Conservation (phyloP, 1,140 invertebrate species). For the Drepana arcuata region DNA sequence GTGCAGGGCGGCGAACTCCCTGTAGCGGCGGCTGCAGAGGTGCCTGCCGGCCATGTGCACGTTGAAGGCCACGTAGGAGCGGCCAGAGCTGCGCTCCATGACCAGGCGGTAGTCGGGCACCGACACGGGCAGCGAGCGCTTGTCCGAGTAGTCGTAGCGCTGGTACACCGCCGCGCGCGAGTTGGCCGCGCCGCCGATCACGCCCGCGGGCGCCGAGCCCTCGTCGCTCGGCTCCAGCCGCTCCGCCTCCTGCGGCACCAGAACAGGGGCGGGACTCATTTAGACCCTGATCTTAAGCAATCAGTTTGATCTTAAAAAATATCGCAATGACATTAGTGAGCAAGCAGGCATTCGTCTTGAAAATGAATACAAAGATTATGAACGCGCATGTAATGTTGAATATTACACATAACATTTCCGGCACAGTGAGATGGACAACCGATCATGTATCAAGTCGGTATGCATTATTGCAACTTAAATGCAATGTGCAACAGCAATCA, state of each 20-base stretch:
- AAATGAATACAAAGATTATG: no score
- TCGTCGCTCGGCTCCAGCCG: constrained; percentile 91
- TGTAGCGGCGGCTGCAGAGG: constrained; percentile 94
- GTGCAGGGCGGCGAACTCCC: constrained; percentile 95
- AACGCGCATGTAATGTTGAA: no score
- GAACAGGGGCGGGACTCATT: no score
- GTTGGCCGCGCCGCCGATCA: constrained; percentile 70
- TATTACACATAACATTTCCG: no score
- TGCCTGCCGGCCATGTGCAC: constrained; percentile 99
- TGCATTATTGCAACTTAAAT: no score
- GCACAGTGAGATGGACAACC: no score
- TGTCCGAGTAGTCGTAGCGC: constrained; percentile 93
- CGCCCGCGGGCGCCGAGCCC: constrained; percentile 88
- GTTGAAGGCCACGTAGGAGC: constrained; percentile 97
- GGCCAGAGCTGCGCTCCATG: constrained; percentile 82
- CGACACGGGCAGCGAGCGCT: constrained; percentile 97
- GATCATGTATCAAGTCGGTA: no score
- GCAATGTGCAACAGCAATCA: no score
- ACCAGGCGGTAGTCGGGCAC: constrained; percentile 82
- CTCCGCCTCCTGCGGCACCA: constrained; percentile 81
- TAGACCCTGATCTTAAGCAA: no score
- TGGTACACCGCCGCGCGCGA: constrained; percentile 50
- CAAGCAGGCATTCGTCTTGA: no score
- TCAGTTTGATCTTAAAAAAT: no score
- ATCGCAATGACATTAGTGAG: no score